Conservation (phyloP, 1,140 invertebrate genomes). For the Agrilus planipennis region DNA sequence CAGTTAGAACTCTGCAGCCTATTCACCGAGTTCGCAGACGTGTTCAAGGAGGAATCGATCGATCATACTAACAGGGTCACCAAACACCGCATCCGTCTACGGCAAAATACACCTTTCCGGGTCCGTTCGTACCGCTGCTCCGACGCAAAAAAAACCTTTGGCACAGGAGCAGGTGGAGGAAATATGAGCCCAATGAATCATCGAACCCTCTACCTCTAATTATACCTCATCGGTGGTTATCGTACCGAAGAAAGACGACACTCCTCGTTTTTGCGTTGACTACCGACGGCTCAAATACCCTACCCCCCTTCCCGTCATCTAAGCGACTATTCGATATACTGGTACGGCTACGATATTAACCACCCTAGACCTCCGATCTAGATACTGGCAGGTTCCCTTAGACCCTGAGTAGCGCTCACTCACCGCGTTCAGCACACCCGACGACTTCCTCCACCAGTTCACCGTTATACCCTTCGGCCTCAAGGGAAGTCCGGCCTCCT, state of each 20-base stretch:
- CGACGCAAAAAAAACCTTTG: not conserved
- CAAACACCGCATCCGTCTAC: not conserved
- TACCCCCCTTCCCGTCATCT: no score
- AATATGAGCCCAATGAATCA: slow-evolving; percentile 11
- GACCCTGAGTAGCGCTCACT: no score
- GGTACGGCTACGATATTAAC: no score
- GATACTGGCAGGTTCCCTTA: no score
- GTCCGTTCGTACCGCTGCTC: slow-evolving; percentile 1
- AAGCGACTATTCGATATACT: no score
- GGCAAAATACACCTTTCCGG: not conserved
- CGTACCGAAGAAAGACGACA: slow-evolving; percentile 14
- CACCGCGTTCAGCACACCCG: no score
- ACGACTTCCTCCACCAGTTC: no score
- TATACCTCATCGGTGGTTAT: slow-evolving; percentile 13
- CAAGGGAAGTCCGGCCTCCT: no score
- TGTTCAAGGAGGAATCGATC: not conserved
- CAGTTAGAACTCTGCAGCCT: not conserved
- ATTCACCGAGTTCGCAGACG: not conserved
- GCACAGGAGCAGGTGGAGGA: slow-evolving; percentile 10
- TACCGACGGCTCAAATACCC: slow-evolving; percentile 31
- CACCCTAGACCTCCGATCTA: no score
- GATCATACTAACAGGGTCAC: not conserved
- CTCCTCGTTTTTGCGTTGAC: slow-evolving; percentile 20
- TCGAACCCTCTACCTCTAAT: not conserved
- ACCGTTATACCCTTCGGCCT: no score